Evolutionary conservation across 2,797 vertebrate genomes (phyloP), one percentile per base, ranked within the genome.

Genomic region (Monodelphis domestica): DNA sequence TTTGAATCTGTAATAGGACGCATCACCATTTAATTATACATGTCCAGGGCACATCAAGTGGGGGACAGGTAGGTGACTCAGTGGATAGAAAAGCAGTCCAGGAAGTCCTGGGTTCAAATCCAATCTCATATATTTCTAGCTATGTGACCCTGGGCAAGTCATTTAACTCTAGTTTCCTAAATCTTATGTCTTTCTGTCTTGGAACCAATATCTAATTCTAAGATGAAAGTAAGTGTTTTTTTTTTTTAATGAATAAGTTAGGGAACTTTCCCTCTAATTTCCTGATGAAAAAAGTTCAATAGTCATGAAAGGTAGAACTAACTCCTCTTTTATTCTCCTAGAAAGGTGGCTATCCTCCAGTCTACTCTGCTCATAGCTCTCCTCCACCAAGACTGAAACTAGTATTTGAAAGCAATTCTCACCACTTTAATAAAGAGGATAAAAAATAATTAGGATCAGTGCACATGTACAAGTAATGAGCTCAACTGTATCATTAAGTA

Each of bases 351-450:
- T 70, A 63, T 38, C 4, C 30, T 38, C 24, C 54, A 95, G 91
- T 89, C 89, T 90, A 88, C 12, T 88, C 52, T 52, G 9, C 5
- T 54, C 30, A 55, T 12, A 21, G 70, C 12, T 91, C 93, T 89
- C 50, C 54, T 50, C 10, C 55, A 90, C 51, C 24, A 55, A 93
- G n/a, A 56, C 63, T 38, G 29, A 93, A 96, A 89, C 9, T 57
- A 70, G 78, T 63, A 93, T 95, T 88, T 56, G 3, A 91, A 95
- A 90, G 90, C 51, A 92, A 12, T 89, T 55, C 14, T 88, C 51
- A n/a, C 7, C 54, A 93, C n/a, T n/a, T 89, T 90, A 84, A 4
- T 26, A 94, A 96, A 95, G 50, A 11, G 90, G 26, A 57, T 63
- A 78, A 78, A 45, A n/a, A 24, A 45, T 70, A 21, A 70, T 91